Evolutionary conservation across 2,888 invertebrate genomes (phyloP).

Genomic region (Eugnorisma glareosa): DNA sequence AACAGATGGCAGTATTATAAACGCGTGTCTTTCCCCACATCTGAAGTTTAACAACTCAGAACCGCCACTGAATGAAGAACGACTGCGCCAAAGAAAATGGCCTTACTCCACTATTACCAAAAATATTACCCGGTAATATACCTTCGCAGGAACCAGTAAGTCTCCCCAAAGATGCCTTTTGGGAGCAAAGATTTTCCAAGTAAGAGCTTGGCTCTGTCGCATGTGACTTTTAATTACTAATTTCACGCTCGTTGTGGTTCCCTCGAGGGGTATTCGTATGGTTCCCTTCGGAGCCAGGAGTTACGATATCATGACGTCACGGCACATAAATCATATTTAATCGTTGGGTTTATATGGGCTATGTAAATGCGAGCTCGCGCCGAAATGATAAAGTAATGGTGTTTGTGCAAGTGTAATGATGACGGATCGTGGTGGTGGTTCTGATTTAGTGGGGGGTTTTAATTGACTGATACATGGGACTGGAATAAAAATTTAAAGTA

Average conservation of each 20-base stretch:
- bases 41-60: slow-evolving; percentile 36
- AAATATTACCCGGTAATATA: slow-evolving; percentile 55
- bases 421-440: slow-evolving; percentile 48
- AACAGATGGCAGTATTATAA: slow-evolving; percentile 35
- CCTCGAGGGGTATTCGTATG: slow-evolving; percentile 78
- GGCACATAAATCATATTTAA: slow-evolving; percentile 86
- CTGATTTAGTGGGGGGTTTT: slow-evolving; percentile 21
- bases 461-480: slow-evolving; percentile 9
- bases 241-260: slow-evolving; percentile 86
- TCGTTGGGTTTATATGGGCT: slow-evolving; percentile 77
- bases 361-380: slow-evolving; percentile 72
- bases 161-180: slow-evolving; percentile 56
- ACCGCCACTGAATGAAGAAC: slow-evolving; percentile 27
- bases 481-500: neutral
- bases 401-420: slow-evolving; percentile 64
- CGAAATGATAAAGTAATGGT: slow-evolving; percentile 63
- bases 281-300: slow-evolving; percentile 69
- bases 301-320: slow-evolving; percentile 79
- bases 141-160: slow-evolving; percentile 53
- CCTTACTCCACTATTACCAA: slow-evolving; percentile 32
- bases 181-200: slow-evolving; percentile 72
- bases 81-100: slow-evolving; percentile 29
- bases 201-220: slow-evolving; percentile 72
- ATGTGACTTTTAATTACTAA: slow-evolving; percentile 88
- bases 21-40: slow-evolving; percentile 13